Percentiles rank a stretch among this genome's conserved stretches.
Conservation (phyloP, 92 coral and sea anemone genomes). For the Porites lobata region DNA sequence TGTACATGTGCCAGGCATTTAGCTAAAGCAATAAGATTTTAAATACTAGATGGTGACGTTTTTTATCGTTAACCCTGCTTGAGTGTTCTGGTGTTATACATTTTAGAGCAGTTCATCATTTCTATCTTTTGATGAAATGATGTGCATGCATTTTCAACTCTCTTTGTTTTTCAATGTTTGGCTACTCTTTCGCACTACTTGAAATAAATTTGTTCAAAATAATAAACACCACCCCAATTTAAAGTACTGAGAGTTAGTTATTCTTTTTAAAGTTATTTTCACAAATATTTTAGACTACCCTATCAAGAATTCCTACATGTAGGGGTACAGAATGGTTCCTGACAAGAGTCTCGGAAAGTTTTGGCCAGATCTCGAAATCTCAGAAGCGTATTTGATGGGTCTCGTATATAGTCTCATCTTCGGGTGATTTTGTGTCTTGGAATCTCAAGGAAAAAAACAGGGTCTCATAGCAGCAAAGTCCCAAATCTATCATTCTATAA, state of each 20-base stretch:
- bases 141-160: neutral
- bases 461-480: too few relatives aligned
- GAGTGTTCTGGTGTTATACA: neutral
- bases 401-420: too few relatives aligned
- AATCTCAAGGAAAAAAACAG: too few relatives aligned
- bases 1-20: neutral
- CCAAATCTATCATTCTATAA: too few relatives aligned
- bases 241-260: neutral
- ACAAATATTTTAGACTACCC: neutral
- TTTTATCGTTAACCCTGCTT: neutral
- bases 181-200: neutral
- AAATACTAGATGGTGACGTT: neutral
- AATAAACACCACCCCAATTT: neutral
- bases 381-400: too few relatives aligned
- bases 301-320: too few relatives aligned
- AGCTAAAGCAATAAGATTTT: neutral
- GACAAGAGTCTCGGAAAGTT: too few relatives aligned
- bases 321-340: too few relatives aligned
- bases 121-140: too few relatives aligned
- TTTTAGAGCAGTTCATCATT: too few relatives aligned
- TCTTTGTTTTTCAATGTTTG: constrained; percentile 14
- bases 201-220: neutral
- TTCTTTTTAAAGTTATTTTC: neutral
- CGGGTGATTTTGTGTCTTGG: too few relatives aligned
- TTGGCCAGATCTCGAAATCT: too few relatives aligned